Evolutionary conservation across 2,888 invertebrate genomes (phyloP), one percentile per base, ranked within the genome.

Genomic region (Callyntrura guangdongensis): DNA sequence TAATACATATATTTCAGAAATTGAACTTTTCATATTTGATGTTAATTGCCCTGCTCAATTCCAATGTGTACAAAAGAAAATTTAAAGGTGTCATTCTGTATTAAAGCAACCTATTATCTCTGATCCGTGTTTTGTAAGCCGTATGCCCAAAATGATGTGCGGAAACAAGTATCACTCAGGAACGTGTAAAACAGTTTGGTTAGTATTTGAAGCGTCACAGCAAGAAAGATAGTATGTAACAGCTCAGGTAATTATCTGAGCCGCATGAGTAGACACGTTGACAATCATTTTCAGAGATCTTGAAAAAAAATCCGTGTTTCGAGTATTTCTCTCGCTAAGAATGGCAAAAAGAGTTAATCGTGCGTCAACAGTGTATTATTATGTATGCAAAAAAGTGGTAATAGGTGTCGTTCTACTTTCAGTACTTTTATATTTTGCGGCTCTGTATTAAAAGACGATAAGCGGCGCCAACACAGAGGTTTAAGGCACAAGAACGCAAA

Each of bases 261-360:
- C 22, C 82, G 88, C 88, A 88, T 88, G 88, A 88, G 72, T 88
- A 82, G 88, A 49, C 72, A 88, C 53, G 59, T 56, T 88, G 88
- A 86, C 53, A 77, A 86, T 86, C 64, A 56, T 79, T 56, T 53
- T 53, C 25, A 79, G n/a, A 27, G 56, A 79, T 53, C 79, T 53
- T 25, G 53, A 56, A 12, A 56, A 45, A 74, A 74, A n/a, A n/a
- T n/a, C n/a, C n/a, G n/a, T 11, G 20, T 74, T 3, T n/a, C 56
- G 25, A 36, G 36, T 53, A 53, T 56, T 79, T 56, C 49, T 77
- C 14, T 49, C 22, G 25, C n/a, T 5, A 56, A 53, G 79, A 74
- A 74, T 56, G 25, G n/a, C 61, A 82, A 61, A 64, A 86, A 61
- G 27, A n/a, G 47, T 56, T 77, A 86, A 86, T 77, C 86, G 86